A percentile compares a stretch with the other conserved stretches of the same genome.
phyloP scores from a whole-genome alignment of 2,888 invertebrate species.

The Trisateles emortualis region DNA sequence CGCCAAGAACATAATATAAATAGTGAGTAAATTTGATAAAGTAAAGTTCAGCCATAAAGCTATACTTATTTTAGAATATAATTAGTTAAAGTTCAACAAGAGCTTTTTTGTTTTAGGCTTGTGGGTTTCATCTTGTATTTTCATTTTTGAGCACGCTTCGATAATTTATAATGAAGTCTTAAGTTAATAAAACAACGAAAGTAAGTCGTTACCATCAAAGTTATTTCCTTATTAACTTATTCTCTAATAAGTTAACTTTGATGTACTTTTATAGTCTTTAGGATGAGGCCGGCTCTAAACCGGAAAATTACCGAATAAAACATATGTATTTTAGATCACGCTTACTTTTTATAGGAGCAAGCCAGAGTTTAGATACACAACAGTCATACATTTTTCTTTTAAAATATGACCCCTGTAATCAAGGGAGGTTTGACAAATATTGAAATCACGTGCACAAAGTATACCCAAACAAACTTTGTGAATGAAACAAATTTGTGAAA shows the following conservation, averaged over 20 bases:
- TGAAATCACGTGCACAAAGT: no score
- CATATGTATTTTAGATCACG: no score
- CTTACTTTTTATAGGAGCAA: no score
- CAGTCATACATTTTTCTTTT: no score
- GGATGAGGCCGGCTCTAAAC: conserved; percentile 22
- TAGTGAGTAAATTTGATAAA: not conserved
- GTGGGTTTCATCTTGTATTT: conserved; percentile 31
- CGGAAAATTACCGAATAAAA: conserved; percentile 34
- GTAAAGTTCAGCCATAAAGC: no score
- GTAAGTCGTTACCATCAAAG: conserved; percentile 37
- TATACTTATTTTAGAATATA: not conserved
- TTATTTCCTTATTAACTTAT: conserved; percentile 46
- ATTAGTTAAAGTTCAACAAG: conserved; percentile 1
- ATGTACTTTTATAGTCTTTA: conserved; percentile 39
- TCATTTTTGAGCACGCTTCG: conserved; percentile 32
- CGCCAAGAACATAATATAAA: conserved; percentile 1
- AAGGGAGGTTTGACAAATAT: no score
- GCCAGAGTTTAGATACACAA: no score
- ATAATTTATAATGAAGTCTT: conserved; percentile 43
- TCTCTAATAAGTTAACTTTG: conserved; percentile 46
- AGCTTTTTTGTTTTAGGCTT: conserved; percentile 19
- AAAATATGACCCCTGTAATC: no score
- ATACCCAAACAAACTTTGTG: no score
- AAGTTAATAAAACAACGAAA: conserved; percentile 40
- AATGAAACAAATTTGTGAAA: no score